Evolutionary conservation across 1,140 invertebrate species (phyloP), one percentile per base, ranked within the genome.

Genomic region (Atta texana): DNA sequence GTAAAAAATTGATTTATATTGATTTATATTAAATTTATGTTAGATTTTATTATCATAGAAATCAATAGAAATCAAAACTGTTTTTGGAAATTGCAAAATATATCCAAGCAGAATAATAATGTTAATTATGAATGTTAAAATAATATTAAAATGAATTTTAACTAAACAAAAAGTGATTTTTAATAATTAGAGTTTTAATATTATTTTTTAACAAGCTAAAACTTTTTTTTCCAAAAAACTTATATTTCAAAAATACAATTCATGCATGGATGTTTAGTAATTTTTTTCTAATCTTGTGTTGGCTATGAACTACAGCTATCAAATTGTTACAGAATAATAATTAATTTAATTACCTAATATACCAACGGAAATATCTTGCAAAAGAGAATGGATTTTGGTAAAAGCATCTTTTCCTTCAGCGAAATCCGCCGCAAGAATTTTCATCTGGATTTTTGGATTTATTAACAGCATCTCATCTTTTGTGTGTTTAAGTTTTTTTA

Each of bases 381-480:
- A 92, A 92, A 97, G 95, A 51, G 96, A 92, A 87, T 96, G 96
- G 39, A 98, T 97, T n/a, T 96, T 95, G 24, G 96, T 95, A 89
- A 97, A 97, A 21, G 97, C 95, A 71, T 97, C 96, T 71, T 95
- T 94, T 6, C 98, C 98, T 92, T 96, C 95, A 61, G 97, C 96
- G 94, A 98, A 98, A 94, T 99, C 98, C 0, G 97, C 97, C 24
- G 96, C 96, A 34, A 99, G 97, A 57, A 97, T 96, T 94, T 97
- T 97, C 0, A 95, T 77, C 31, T 93, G 71, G 10, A 95, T 89
- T 6, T 92, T 88, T 10, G 93, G 88, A 90, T 92, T 91, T 5
- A 90, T 90, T 92, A 95, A 94, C 97, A 97, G 96, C 90, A 99
- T 98, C 95, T 98, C 97, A 31, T 96, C 94, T 74, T 97, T 97